Conservation (phyloP, 2,888 invertebrate species). For the Coenonympha glycerion region DNA sequence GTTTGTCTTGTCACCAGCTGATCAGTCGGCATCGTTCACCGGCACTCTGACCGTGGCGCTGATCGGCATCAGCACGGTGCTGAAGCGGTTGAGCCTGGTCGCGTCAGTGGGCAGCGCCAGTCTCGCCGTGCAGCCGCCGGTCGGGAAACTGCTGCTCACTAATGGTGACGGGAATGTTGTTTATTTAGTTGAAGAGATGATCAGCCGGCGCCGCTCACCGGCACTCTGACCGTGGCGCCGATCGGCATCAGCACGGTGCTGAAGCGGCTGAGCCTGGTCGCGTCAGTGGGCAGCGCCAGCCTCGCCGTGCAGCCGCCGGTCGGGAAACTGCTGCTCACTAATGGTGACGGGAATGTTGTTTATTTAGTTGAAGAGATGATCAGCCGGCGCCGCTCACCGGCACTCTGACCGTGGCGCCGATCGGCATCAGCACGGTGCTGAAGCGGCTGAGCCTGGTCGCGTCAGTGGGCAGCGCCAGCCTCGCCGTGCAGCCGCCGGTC, state of each 20-base stretch:
- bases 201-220: slow-evolving; percentile 39
- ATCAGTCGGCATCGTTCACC: slow-evolving; percentile 36
- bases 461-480: slow-evolving; percentile 48
- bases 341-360: no score
- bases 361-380: no score
- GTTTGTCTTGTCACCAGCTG: slow-evolving; percentile 9
- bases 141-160: slow-evolving; percentile 42
- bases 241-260: slow-evolving; percentile 49
- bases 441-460: slow-evolving; percentile 51
- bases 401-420: slow-evolving; percentile 48
- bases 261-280: slow-evolving; percentile 50
- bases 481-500: slow-evolving; percentile 38
- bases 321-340: slow-evolving; percentile 42
- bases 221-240: slow-evolving; percentile 50
- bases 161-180: no score
- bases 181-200: no score
- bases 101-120: slow-evolving; percentile 51
- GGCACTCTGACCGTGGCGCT: slow-evolving; percentile 53
- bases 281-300: slow-evolving; percentile 48
- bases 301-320: slow-evolving; percentile 40
- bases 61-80: slow-evolving; percentile 46
- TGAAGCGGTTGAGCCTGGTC: slow-evolving; percentile 51
- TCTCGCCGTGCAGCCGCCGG: slow-evolving; percentile 39
- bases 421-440: slow-evolving; percentile 48
- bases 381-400: slow-evolving; percentile 42